These are phyloP conservation scores for Morone chrysops DNA, from an alignment of 2,113 vertebrate species.

Conservation along the genomic window DNA sequence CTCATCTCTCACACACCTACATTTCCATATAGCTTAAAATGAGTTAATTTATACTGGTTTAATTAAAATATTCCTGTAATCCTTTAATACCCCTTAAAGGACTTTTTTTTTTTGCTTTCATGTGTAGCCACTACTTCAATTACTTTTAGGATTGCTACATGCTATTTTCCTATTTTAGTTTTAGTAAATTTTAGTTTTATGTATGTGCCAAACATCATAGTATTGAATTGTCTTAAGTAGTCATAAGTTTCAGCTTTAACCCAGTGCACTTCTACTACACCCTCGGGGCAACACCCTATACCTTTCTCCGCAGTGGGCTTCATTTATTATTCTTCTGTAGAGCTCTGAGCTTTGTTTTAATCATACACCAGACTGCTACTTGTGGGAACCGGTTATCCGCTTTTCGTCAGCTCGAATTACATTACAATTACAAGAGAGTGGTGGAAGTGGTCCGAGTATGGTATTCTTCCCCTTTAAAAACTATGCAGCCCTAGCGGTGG, in stretches of 20 bases:
- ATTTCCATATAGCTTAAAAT: neutral
- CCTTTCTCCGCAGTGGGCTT: constrained; percentile 18
- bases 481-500: constrained; percentile 78
- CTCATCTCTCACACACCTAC: neutral
- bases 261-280: neutral
- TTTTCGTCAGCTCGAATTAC: constrained; percentile 48
- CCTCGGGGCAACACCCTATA: constrained; percentile 20
- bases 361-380: constrained; percentile 1
- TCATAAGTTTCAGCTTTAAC: neutral
- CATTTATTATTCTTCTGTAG: neutral
- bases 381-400: neutral
- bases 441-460: constrained; percentile 39
- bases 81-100: neutral
- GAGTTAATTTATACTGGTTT: neutral
- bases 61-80: neutral
- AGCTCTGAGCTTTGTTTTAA: neutral
- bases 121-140: neutral
- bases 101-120: neutral
- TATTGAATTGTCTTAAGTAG: neutral
- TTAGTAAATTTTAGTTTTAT: neutral
- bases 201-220: neutral
- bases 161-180: neutral
- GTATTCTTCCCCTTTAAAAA: constrained; percentile 83
- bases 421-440: constrained; percentile 8
- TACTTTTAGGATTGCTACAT: neutral